Conservation (phyloP, 2,113 vertebrate genomes). For the Lepus europaeus region DNA sequence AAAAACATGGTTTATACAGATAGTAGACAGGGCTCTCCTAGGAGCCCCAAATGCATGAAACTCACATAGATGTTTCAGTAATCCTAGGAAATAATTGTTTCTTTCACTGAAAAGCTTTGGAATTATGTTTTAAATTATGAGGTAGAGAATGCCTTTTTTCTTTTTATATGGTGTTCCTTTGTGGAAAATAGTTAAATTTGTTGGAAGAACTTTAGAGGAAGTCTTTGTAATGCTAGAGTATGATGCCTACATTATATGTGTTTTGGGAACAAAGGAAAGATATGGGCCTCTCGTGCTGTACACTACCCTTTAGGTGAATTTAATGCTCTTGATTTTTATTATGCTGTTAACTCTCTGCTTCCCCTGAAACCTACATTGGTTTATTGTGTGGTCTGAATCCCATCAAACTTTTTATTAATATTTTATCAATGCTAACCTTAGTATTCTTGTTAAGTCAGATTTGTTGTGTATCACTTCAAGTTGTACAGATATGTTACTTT, state of each 20-base stretch:
- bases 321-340: constrained; percentile 65
- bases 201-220: not conserved
- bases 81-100: not conserved
- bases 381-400: constrained; percentile 72
- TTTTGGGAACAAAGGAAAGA: constrained; percentile 29
- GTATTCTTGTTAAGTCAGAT: constrained; percentile 75
- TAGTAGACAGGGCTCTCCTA: not conserved
- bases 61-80: not conserved
- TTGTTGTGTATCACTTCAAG: constrained; percentile 74
- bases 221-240: not conserved
- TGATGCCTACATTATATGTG: not conserved
- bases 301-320: constrained; percentile 40
- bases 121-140: constrained; percentile 49
- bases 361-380: constrained; percentile 55
- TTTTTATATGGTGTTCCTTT: not conserved
- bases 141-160: not conserved
- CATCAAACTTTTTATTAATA: constrained; percentile 76
- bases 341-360: constrained; percentile 23
- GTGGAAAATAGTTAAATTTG: constrained; percentile 31
- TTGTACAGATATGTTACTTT: constrained; percentile 79
- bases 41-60: not conserved
- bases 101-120: constrained; percentile 52
- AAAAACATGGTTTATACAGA: not conserved
- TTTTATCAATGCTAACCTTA: constrained; percentile 70
- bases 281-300: constrained; percentile 4